phyloP scores from a whole-genome alignment of 2,888 invertebrate species.

The Unio delphinus region DNA sequence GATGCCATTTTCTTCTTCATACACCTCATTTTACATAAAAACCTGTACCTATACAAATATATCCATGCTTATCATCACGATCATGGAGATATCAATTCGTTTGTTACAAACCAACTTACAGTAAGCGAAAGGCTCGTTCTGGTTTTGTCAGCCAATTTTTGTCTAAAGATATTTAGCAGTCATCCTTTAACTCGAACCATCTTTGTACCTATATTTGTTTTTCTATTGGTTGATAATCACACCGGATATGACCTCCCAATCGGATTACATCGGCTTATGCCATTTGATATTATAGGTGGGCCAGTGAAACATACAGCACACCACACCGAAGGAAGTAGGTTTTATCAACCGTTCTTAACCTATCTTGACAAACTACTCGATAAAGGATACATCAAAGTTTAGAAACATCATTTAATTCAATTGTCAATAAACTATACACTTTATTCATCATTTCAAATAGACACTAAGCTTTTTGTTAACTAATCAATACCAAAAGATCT shows the following conservation, averaged over 20 bases:
- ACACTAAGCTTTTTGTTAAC: no score
- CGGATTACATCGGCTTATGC: conserved; percentile 56
- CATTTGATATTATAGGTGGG: conserved; percentile 54
- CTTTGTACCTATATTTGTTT: conserved; percentile 59
- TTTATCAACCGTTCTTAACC: conserved; percentile 63
- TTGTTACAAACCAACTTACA: conserved; percentile 62
- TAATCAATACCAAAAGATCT: no score
- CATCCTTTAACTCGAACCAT: conserved; percentile 60
- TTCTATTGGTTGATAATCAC: conserved; percentile 60
- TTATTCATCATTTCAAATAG: no score
- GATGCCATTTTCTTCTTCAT: conserved; percentile 57
- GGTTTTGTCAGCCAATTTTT: conserved; percentile 58
- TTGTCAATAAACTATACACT: no score
- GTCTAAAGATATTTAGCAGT: conserved; percentile 50
- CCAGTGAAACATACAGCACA: conserved; percentile 56
- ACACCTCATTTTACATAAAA: conserved; percentile 55
- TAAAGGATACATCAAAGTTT: background rate
- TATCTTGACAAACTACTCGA: conserved; percentile 48
- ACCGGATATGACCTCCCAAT: conserved; percentile 64
- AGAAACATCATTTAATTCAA: no score
- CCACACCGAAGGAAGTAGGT: conserved; percentile 49
- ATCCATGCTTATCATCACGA: conserved; percentile 62
- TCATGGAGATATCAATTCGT: conserved; percentile 53
- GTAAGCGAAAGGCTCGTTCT: conserved; percentile 51
- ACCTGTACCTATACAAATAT: conserved; percentile 51